Base-by-base conservation (phyloP, 2,888 invertebrate species). In the Tenthredo amoena region DNA sequence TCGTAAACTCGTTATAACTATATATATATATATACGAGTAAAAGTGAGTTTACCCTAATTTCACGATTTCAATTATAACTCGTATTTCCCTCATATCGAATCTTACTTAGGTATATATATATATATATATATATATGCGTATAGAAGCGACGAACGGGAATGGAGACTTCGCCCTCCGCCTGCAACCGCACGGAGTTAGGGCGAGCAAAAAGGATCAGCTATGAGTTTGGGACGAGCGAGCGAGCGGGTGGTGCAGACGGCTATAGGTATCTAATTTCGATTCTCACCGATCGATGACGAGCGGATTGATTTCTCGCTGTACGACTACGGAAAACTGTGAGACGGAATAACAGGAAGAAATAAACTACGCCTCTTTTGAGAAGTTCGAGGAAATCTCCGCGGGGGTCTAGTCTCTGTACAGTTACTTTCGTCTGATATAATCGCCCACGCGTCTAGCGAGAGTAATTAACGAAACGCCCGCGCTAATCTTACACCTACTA, bases 261-360 rank as follows among this genome's bases (percentile, higher is more conserved):
- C 31, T 31, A 18, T 50, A 62, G 62, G 81, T 81, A 81, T 58
- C 81, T 40, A 62, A 81, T 81, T 58, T 62, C 81, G 81, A 81
- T 79, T 79, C 79, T 79, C 58, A 58, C 79, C 58, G 58, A 79
- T 79, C 58, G 58, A 79, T 79, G 79, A 37, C 79, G 58, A 21
- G 58, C 58, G 79, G 79, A 79, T 79, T 79, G 58, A 79, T 58
- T 79, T 79, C 58, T 79, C 26, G 58, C 55, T 55, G 12, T 47
- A 79, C 34, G 18, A 37, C 15, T 37, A 62, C 31, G 12, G 12
- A 5, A 5, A 47, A n/a, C 9, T 74, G n/a, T 71, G 74, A 9
- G 15, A 74, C 21, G 4, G 15, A 74, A 40, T 18, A 43, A 21
- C 4, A 43, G 43, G 26, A 65, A 71, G 18, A 34, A 71, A 71